Evolutionary conservation across 2,797 vertebrate species (phyloP), one percentile per base, ranked within the genome.

Genomic region (Tauraco hartlaubi): DNA sequence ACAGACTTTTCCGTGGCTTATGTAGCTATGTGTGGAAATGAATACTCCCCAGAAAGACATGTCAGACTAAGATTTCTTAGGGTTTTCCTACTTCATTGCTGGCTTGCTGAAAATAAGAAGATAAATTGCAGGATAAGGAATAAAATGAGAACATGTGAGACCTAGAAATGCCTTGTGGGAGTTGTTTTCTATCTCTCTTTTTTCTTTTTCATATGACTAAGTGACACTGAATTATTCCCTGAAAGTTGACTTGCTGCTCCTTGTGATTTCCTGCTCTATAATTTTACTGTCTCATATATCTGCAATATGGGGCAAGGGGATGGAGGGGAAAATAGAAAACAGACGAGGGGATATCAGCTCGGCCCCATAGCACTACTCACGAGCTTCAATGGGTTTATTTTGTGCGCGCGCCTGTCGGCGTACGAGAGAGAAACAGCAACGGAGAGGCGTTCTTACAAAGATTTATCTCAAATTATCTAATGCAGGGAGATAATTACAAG

Each of bases 111-210:
- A 83, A 88, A 35, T 41, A 77, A 55, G 90, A 77, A 67, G 31
- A 94, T 86, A 68, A 94, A 87, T 71, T 94, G 63, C 67, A 89
- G 92, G 73, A 82, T 89, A 92, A 85, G 46, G 72, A 81, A 84
- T 46, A 74, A 80, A 93, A 88, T 83, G 68, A 91, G 92, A 95
- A 68, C 72, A 83, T 43, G 63, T 3, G 31, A 95, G 63, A 82
- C 43, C 15, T 85, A 61, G 88, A 64, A 86, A 48, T 35, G 71
- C 72, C 92, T 82, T 23, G 41, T 82, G 94, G 91, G 83, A 95
- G 29, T 8, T 15, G 51, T 76, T 86, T 85, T 77, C 73, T 87
- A 0, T 28, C 54, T 91, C 39, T 56, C 46, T 62, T 59, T 71
- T 85, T 56, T 26, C 43, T 64, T 77, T 64, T 64, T 90, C 33